Conservation (phyloP, 2,797 vertebrate genomes). For the Pteronotus mesoamericanus region DNA sequence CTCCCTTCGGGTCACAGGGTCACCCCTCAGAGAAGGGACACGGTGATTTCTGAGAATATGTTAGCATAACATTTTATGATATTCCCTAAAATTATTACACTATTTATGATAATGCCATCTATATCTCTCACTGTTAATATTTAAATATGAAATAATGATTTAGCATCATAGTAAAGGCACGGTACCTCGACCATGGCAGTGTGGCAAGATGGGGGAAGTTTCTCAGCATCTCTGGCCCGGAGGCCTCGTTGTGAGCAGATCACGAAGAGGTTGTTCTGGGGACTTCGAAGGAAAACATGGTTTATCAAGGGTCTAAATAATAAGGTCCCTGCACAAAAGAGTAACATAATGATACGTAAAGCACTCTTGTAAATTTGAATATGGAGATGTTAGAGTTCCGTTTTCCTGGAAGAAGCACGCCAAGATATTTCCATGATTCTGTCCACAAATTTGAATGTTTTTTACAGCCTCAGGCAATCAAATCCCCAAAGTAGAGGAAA, state of each 20-base stretch:
- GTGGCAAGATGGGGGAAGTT: background rate
- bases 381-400: background rate
- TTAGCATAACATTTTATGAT: background rate
- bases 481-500: constrained; percentile 9
- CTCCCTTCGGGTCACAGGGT: background rate
- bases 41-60: background rate
- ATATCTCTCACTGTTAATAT: background rate
- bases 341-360: background rate
- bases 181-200: background rate
- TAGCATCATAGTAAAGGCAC: background rate
- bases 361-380: background rate
- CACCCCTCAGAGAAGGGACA: background rate
- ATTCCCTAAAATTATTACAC: background rate
- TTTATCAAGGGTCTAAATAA: constrained; percentile 8
- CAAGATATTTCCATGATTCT: background rate
- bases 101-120: background rate
- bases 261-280: background rate
- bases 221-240: background rate
- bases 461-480: background rate
- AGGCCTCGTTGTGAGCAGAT: background rate
- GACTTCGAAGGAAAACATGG: background rate
- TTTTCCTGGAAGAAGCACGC: background rate
- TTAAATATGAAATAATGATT: background rate
- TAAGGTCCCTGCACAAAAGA: background rate
- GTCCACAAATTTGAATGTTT: background rate